Conservation (phyloP, 2,888 invertebrate genomes). For the Leptinotarsa peninsularis region DNA sequence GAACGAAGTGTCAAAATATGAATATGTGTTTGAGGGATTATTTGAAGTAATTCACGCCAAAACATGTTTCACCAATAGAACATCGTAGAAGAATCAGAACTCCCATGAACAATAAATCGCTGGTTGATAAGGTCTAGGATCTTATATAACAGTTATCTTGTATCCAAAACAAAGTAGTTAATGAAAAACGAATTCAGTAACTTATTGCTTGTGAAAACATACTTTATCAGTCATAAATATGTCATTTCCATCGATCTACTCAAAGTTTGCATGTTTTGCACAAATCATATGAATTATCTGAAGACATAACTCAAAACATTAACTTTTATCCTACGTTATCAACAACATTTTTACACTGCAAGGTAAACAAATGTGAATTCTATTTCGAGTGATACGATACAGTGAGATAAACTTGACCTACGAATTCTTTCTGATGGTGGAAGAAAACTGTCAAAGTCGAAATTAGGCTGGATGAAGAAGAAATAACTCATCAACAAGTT, state of each 20-base stretch:
- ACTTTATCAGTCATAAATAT: conserved; percentile 32
- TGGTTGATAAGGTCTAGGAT: background rate
- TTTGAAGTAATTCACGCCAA: too few relatives aligned
- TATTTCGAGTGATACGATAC: conserved; percentile 4
- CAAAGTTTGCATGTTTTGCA: conserved; percentile 31
- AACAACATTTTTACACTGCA: conserved; percentile 30
- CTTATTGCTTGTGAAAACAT: conserved; percentile 24
- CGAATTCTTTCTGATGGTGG: background rate
- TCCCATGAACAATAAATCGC: background rate
- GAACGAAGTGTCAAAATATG: too few relatives aligned
- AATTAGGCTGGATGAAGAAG: conserved; percentile 8
- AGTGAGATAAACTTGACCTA: conserved; percentile 15
- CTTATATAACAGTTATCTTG: conserved; percentile 34
- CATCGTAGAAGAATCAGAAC: background rate
- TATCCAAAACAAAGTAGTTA: conserved; percentile 34
- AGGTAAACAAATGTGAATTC: conserved; percentile 28
- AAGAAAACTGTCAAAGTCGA: conserved; percentile 1
- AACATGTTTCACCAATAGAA: background rate
- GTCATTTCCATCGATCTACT: conserved; percentile 28
- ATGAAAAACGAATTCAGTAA: conserved; percentile 22
- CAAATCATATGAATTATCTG: conserved; percentile 31
- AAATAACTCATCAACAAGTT: conserved; percentile 25
- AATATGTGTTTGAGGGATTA: too few relatives aligned
- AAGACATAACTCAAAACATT: conserved; percentile 30
- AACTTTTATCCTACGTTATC: conserved; percentile 32